A percentile compares a stretch with the other conserved stretches of the same genome.
These are phyloP conservation scores for Pseudomyrmex concolor DNA, from an alignment of 1,140 invertebrate species.

Conservation along the genomic window DNA sequence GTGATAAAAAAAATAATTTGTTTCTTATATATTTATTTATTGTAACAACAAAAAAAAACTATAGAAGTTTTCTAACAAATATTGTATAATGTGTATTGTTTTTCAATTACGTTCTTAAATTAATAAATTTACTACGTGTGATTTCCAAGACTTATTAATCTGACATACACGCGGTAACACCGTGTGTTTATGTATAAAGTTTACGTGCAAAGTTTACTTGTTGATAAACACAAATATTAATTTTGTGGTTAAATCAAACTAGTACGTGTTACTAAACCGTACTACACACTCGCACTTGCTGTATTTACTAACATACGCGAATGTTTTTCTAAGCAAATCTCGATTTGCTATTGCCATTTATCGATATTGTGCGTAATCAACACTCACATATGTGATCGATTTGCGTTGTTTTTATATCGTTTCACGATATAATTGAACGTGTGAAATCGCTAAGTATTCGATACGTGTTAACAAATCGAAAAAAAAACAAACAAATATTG, in stretches of 20 bases:
- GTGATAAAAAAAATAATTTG: background rate
- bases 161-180: background rate
- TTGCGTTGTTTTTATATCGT: too few relatives aligned
- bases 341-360: background rate
- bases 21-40: background rate
- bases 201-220: background rate
- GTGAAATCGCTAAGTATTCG: background rate
- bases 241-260: background rate
- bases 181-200: background rate
- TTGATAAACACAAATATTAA: slow-evolving; percentile 13
- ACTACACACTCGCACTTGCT: background rate
- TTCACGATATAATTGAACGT: background rate
- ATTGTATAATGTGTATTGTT: background rate
- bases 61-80: background rate
- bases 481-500: background rate
- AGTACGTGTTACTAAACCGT: background rate
- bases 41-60: background rate
- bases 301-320: background rate
- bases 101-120: background rate
- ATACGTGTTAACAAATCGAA: background rate
- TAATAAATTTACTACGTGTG: background rate
- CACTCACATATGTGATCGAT: too few relatives aligned
- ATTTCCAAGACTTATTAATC: background rate
- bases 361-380: background rate
- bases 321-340: background rate